These are phyloP conservation scores for Lynx canadensis DNA, from an alignment of 2,113 vertebrate genomes.

Conservation along the genomic window DNA sequence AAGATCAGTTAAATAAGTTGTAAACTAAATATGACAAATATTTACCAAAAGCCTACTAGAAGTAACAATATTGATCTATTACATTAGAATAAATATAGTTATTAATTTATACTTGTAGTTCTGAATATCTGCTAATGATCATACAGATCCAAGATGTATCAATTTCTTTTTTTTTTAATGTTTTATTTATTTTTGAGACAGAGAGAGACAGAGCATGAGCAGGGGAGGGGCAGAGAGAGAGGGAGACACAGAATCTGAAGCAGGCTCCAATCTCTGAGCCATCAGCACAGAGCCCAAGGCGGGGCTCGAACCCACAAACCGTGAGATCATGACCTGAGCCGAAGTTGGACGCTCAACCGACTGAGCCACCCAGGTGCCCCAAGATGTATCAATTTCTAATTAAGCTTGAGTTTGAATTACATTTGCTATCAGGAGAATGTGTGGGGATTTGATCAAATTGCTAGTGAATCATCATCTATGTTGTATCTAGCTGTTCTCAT, in stretches of 20 bases:
- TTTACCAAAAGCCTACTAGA: not conserved
- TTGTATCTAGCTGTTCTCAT: not conserved
- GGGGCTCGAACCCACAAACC: no score
- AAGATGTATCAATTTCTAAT: not conserved
- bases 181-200: no score
- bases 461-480: not conserved
- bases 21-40: not conserved
- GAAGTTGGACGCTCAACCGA: no score
- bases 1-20: not conserved
- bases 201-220: no score
- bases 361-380: no score
- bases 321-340: no score
- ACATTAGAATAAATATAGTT: not conserved
- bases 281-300: no score
- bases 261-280: no score
- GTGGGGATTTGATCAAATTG: not conserved
- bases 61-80: not conserved
- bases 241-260: no score
- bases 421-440: not conserved
- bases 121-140: not conserved
- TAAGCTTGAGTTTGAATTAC: not conserved
- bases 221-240: no score
- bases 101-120: not conserved
- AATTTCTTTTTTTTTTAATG: not conserved
- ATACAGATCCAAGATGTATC: not conserved